Conservation (phyloP, 2,113 vertebrate species). For the Bubo blakistoni region DNA sequence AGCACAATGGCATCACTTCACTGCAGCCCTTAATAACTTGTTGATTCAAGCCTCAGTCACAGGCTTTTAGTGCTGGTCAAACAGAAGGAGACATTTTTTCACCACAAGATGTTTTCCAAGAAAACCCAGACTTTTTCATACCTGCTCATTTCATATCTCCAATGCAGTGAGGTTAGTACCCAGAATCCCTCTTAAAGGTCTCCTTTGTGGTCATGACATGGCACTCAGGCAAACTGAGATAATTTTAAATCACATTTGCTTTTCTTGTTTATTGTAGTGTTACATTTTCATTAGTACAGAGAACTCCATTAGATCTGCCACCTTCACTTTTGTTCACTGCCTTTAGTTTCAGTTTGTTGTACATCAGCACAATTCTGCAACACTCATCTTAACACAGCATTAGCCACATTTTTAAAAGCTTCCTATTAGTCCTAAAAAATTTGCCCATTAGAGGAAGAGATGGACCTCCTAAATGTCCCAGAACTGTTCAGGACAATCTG, state of each 20-base stretch:
- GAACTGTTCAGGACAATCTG: neutral
- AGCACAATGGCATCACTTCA: neutral
- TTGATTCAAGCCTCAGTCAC: neutral
- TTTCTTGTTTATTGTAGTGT: neutral
- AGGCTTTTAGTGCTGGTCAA: neutral
- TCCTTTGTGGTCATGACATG: rapidly evolving
- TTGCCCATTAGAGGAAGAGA: neutral
- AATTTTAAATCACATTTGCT: neutral
- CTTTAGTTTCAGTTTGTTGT: neutral
- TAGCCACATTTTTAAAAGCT: neutral
- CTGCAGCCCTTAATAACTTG: neutral
- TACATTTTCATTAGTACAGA: neutral
- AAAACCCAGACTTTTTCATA: neutral
- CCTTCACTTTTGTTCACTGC: neutral
- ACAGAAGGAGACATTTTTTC: neutral
- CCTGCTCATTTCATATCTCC: neutral
- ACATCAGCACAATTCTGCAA: neutral
- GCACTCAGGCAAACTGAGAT: neutral
- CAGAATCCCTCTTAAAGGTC: neutral
- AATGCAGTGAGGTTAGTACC: neutral
- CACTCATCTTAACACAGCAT: neutral
- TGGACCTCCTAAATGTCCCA: neutral
- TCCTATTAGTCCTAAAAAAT: neutral
- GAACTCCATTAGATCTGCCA: neutral
- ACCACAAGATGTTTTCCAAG: neutral